Base-by-base conservation (phyloP, 2,113 vertebrate species). In the Melanostigma gelatinosum region DNA sequence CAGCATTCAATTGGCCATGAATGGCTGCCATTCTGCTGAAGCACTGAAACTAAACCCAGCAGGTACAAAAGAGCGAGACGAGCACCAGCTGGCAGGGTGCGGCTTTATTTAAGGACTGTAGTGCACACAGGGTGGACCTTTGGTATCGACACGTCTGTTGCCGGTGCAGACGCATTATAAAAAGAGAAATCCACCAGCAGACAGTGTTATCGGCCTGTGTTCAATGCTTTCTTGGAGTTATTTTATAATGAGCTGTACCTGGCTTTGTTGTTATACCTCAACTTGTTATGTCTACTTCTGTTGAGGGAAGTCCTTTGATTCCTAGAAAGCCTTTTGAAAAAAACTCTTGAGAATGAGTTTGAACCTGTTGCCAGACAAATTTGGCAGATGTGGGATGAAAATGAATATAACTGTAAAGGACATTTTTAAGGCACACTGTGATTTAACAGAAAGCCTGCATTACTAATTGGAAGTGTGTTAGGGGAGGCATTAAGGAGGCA, bases 51-150 rank as follows among this genome's bases (percentile, higher is more conserved):
- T 0, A 54, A 63, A 67, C 6, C 5, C 13, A 36, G 8, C 1
- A 58, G 68, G 78, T 65, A 77, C 57, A 82, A 82, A 79, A 80
- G 84, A 63, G 70, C 22, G 9, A 71, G 61, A 54, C 64, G 12
- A 79, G 62, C 8, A 54, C 42, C 57, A 77, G 75, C 15, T 70
- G 73, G 71, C 85, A 88, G 88, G 94, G 94, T 90, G 94, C 89
- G 94, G 87, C 88, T 83, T 69, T 84, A 68, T 85, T 89, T 83
- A 82, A 61, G 63, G 48, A 24, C 50, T 48, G 32, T 15, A 85
- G 75, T 58, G 76, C 75, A 89, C 79, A 91, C 89, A 87, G 78
- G 61, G 82, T 88, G 84, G 88, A 94, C 93, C 92, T 94, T 91
- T 91, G 90, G 76, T 94, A 83, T 94, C 91, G 88, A 93, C 92